Percentiles rank a stretch among this genome's conserved stretches.
phyloP scores from a whole-genome alignment of 2,113 vertebrate genomes.

The Irena cyanogastra region DNA sequence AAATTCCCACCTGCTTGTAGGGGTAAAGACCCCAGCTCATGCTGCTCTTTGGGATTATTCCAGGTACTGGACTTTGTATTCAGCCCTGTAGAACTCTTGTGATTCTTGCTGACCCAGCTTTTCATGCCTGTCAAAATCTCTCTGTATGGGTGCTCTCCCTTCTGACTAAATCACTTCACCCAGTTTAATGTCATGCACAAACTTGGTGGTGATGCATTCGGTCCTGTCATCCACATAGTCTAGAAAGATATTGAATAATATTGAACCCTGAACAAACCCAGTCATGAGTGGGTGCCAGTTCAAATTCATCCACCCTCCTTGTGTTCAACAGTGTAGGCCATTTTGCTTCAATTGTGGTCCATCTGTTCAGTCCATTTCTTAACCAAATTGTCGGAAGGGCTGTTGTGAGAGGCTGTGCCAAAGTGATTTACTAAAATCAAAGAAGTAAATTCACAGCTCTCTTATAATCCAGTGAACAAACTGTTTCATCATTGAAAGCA shows the following conservation, averaged over 20 bases:
- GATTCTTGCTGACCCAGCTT: neutral
- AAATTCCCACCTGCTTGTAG: no score
- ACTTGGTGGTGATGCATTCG: neutral
- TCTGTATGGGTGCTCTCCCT: neutral
- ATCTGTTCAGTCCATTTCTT: neutral
- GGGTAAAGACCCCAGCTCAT: neutral
- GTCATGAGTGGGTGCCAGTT: neutral
- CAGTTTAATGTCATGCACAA: neutral
- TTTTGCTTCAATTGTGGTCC: neutral
- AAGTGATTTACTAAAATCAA: neutral
- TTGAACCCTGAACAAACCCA: neutral
- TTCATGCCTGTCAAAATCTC: neutral
- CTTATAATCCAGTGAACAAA: neutral
- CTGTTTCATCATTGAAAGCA: neutral
- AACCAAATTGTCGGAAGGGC: neutral
- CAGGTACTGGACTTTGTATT: neutral
- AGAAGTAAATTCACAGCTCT: neutral
- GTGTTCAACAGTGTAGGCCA: neutral
- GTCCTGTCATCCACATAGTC: neutral
- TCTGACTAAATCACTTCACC: neutral
- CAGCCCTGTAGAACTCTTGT: neutral
- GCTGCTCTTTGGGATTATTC: neutral
- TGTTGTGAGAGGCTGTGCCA: neutral
- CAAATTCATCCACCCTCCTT: neutral
- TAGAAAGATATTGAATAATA: neutral